Percentiles rank a stretch among this genome's conserved stretches.
Conservation (phyloP, 2,888 invertebrate species). For the Pogonocherus hispidulus region DNA sequence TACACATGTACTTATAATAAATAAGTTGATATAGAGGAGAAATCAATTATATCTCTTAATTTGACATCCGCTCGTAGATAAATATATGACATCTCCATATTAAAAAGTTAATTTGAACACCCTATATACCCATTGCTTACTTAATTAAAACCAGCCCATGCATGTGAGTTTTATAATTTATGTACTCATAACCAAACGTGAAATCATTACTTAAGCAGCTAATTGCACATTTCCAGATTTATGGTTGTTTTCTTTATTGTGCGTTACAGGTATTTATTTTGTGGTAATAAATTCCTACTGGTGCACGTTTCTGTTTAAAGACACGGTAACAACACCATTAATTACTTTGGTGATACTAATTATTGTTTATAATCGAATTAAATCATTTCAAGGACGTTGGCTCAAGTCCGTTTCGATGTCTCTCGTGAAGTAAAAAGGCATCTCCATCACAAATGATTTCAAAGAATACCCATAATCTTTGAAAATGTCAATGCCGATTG, state of each 20-base stretch:
- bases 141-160: too few species aligned
- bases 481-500: not conserved
- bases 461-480: not conserved
- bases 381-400: not conserved
- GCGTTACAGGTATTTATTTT: not conserved
- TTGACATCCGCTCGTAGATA: too few species aligned
- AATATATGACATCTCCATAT: too few species aligned
- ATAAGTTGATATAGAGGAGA: too few species aligned
- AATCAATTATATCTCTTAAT: too few species aligned
- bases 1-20: too few species aligned
- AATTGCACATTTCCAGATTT: not conserved
- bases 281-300: not conserved
- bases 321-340: not conserved
- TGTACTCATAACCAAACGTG: not conserved
- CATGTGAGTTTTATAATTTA: too few species aligned
- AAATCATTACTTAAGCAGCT: not conserved
- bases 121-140: too few species aligned
- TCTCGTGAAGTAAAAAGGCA: not conserved
- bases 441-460: not conserved
- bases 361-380: not conserved
- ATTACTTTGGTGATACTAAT: not conserved
- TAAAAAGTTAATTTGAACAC: too few species aligned
- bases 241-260: constrained; percentile 6
- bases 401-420: not conserved
- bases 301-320: constrained; percentile 12